Evolutionary conservation across 2,797 vertebrate genomes (phyloP).

Genomic region (Buceros bicornis): DNA sequence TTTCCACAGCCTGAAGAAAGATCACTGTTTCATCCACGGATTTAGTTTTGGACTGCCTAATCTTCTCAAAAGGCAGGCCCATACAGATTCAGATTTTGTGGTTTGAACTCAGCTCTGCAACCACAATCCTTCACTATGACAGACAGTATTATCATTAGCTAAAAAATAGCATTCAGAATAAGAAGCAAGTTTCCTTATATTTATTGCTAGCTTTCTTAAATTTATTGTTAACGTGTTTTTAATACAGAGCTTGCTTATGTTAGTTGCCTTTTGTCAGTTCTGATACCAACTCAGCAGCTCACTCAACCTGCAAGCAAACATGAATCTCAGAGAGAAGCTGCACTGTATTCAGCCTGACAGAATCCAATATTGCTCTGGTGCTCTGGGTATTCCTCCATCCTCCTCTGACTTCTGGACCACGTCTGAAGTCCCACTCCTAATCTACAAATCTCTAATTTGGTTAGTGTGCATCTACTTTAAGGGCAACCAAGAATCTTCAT

Average conservation of each 20-base stretch:
- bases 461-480: conserved; percentile 21
- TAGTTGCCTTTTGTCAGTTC: background rate
- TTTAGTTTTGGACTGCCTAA: conserved; percentile 46
- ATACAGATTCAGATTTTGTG: conserved; percentile 44
- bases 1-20: conserved; percentile 32
- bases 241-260: background rate
- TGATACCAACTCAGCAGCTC: conserved; percentile 8
- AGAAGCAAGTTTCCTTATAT: background rate
- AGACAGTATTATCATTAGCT: background rate
- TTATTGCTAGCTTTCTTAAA: background rate
- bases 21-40: conserved; percentile 32
- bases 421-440: conserved; percentile 46
- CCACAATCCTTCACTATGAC: conserved; percentile 16
- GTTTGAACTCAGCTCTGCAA: conserved; percentile 16
- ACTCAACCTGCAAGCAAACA: background rate
- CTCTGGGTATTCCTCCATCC: conserved; percentile 38
- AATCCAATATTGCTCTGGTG: conserved; percentile 53
- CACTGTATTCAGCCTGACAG: conserved; percentile 13
- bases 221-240: background rate
- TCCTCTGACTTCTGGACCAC: conserved; percentile 5
- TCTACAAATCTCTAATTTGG: conserved; percentile 58
- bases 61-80: conserved; percentile 36
- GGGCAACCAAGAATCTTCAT: conserved; percentile 28
- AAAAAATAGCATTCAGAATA: background rate
- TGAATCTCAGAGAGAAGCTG: background rate